Evolutionary conservation across 2,797 vertebrate genomes (phyloP), one percentile per base, ranked within the genome.

Genomic region (Sciaenops ocellatus): DNA sequence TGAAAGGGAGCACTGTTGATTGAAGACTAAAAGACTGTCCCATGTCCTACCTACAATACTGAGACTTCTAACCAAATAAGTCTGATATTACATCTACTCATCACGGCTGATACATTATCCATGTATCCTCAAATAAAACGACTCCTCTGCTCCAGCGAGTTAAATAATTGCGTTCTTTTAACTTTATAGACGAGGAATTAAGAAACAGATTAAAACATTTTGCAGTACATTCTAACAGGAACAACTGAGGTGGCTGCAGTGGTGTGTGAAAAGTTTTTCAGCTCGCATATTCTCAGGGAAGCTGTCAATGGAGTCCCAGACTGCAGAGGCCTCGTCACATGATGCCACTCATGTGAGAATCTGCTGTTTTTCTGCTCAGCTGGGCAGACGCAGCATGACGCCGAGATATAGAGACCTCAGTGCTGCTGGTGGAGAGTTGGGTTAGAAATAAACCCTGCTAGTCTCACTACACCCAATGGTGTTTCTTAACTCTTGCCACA

Each of bases 331-430:
- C 80, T 80, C 66, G 73, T 94, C 94, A 95, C 94, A 95, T 94
- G 94, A 95, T 87, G 73, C 87, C 78, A 60, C 92, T 95, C 95
- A 95, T 95, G 95, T 96, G 95, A 96, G 94, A 85, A 95, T 94
- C 93, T 91, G 94, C 94, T 95, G 95, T 92, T 94, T 94, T 93
- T 87, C 90, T 90, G 92, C 92, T 92, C 86, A 91, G 90, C 91
- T 93, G 92, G 91, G 85, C 88, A 87, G 87, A 92, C 88, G 7
- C 89, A 84, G 89, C 86, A 78, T 88, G 91, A 89, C 3, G 82
- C 57, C 42, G 15, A 69, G 76, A 46, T 22, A 83, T 34, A 57
- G 11, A 79, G 79, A 73, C n/a, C 48, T 69, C 47, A 26, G 69
- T 3, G 7, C 42, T 4, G 7, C 42, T 48, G 57, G 65, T 66